These are phyloP conservation scores for Rhinichthys osculus DNA, from an alignment of 2,797 vertebrate genomes.

Conservation along the genomic window DNA sequence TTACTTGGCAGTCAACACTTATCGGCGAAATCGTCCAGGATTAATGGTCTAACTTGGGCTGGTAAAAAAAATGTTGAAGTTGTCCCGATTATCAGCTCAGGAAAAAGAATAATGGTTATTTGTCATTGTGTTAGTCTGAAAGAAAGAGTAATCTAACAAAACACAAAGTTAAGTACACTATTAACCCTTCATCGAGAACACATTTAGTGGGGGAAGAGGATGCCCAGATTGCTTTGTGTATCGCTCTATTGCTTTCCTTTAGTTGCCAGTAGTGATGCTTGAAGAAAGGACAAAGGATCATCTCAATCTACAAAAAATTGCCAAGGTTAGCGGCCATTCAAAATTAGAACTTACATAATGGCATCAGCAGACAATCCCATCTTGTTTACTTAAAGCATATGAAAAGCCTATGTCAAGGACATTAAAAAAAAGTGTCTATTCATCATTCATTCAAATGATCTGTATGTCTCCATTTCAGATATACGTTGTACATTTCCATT, in stretches of 20 bases:
- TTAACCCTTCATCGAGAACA: slow-evolving; percentile 87
- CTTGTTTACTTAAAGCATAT: slow-evolving; percentile 25
- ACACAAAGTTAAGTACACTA: slow-evolving; percentile 79
- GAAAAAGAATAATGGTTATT: slow-evolving; percentile 99
- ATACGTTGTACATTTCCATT: background rate
- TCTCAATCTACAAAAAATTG: slow-evolving; percentile 30
- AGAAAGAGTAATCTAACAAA: slow-evolving; percentile 91
- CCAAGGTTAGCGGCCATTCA: slow-evolving; percentile 39
- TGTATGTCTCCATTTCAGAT: background rate
- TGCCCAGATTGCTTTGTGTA: slow-evolving; percentile 58
- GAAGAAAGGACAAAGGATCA: slow-evolving; percentile 21
- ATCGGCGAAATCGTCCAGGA: slow-evolving; percentile 96
- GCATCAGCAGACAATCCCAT: slow-evolving; percentile 16
- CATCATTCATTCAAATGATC: slow-evolving; percentile 25
- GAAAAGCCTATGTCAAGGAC: slow-evolving; percentile 37
- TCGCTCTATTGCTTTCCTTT: slow-evolving; percentile 45
- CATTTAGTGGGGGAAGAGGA: slow-evolving; percentile 69
- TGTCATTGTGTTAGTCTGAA: slow-evolving; percentile 93
- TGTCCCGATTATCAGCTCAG: slow-evolving; percentile 98
- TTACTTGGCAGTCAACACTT: slow-evolving; percentile 98
- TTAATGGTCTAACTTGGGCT: slow-evolving; percentile 99
- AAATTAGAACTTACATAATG: slow-evolving; percentile 16
- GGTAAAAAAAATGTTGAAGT: slow-evolving; percentile 94
- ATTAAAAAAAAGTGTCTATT: slow-evolving; percentile 23
- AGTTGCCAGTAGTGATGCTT: slow-evolving; percentile 26